Evolutionary conservation across 2,888 invertebrate genomes (phyloP), one percentile per base, ranked within the genome.

Genomic region (Rhingia rostrata): DNA sequence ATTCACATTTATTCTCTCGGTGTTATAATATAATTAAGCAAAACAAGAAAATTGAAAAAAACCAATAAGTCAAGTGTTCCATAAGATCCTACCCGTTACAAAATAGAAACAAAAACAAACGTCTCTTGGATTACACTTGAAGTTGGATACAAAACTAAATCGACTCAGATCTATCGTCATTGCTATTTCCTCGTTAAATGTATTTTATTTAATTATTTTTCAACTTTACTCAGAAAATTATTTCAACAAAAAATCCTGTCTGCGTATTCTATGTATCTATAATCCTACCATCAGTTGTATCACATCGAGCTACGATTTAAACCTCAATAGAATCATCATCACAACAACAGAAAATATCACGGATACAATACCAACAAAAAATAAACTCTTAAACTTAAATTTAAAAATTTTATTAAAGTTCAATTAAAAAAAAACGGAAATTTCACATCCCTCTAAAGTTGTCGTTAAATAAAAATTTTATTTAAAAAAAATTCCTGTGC

Each of bases 1-100:
- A 87, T 86, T 87, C 86, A 86, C 82, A 83, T 79, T 83, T 83
- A 87, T 86, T 87, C 87, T 87, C 87, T 87, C 86, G 87, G 87
- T 87, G 87, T 86, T 86, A 80, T 73, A 83, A 83, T 78, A 80
- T 78, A 74, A 81, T 81, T 81, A 86, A 75, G 63, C 43, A 56
- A 67, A 73, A 77, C 66, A 53, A 45, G 47, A 39, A 32, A 60
- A 64, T 30, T 22, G 32, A 22, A 30, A 51, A 30, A 4, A 74
- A 73, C 49, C 47, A 70, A 49, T 60, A 43, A 37, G 33, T 43
- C 51, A 32, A 70, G 45, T 74, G 45, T 69, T 60, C 47, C 56
- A 7, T 9, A 51, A 45, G 58, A 72, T 43, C 14, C 12, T 39
- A 60, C 53, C 43, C 54, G 33, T 69, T 73, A 78, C 51, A 54